These are phyloP conservation scores for Ceyx melanurus DNA, from an alignment of 2,113 vertebrate species.

Conservation along the genomic window DNA sequence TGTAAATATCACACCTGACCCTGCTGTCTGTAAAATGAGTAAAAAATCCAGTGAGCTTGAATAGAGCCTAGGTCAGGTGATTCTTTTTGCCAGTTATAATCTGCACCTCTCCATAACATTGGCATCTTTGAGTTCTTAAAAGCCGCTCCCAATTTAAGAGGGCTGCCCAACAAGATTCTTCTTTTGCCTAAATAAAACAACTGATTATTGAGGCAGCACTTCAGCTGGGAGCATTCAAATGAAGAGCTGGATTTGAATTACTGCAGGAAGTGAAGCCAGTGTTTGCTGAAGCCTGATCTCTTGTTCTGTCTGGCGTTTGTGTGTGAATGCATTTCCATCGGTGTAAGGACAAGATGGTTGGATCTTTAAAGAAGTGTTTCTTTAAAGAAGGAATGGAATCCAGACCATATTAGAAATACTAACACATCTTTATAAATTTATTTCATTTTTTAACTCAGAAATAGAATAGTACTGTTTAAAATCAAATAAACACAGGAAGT, in stretches of 20 bases:
- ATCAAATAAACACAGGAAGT: background rate
- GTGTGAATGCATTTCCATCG: background rate
- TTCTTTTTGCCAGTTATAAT: background rate
- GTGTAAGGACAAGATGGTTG: background rate
- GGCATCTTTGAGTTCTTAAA: constrained; percentile 8
- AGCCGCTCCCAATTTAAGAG: background rate
- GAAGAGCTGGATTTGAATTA: constrained; percentile 37
- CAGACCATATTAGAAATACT: background rate
- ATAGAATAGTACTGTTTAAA: background rate
- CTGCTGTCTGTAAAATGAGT: background rate
- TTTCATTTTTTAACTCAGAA: background rate
- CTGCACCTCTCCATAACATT: background rate
- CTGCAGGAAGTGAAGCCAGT: constrained; percentile 8
- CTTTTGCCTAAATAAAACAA: constrained; percentile 24
- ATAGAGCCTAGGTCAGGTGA: background rate
- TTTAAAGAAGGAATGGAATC: background rate
- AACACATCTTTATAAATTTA: background rate
- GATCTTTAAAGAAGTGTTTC: background rate
- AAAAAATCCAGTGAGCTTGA: background rate
- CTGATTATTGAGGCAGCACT: background rate
- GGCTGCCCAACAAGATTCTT: constrained; percentile 7
- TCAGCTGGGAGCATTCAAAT: background rate
- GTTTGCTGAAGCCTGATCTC: constrained; percentile 4
- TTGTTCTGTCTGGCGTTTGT: background rate
- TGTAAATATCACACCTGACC: background rate